Evolutionary conservation across 2,888 invertebrate genomes (phyloP), one percentile per base, ranked within the genome.

Genomic region (Phengaris alcon): DNA sequence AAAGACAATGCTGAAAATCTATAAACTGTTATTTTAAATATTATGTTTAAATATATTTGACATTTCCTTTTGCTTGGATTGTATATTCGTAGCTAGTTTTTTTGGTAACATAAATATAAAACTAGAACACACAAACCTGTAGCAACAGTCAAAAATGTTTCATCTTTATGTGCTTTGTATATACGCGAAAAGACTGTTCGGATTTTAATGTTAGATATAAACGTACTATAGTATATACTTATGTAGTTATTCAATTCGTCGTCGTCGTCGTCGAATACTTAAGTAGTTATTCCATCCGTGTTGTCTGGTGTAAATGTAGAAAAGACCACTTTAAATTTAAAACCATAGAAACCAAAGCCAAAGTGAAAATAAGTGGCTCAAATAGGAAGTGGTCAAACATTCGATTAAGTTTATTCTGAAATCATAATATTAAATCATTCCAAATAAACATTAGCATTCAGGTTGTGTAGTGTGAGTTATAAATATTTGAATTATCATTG

Each of bases 101-200:
- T 55, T 35, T 64, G 64, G 35, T 64, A 64, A 64, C 64, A 35
- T 64, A 35, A 64, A 15, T 22, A 64, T 52, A 35, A 22, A 22
- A 35, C 4, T 64, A 64, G 64, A 64, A 64, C 64, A 64, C 48
- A 48, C 9, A 52, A 52, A 52, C 52, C 12, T 64, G 12, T 35
- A 12, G 12, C 64, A 64, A 64, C 64, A 35, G 64, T 64, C 64
- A 12, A 64, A 64, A 64, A 64, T 64, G 35, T 64, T 64, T 64
- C 64, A 64, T 64, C 12, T 9, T 52, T 64, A 64, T 35, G 9
- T 35, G 64, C 64, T 64, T 64, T 64, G 64, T 64, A 64, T 12
- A 64, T 64, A 64, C 64, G 35, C 64, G 64, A 35, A 64, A 64
- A 64, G 64, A 64, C 64, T 64, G 64, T 35, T 64, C 35, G 64